Conservation (phyloP, 2,888 invertebrate species). For the Mesopsocus fuscifrons region DNA sequence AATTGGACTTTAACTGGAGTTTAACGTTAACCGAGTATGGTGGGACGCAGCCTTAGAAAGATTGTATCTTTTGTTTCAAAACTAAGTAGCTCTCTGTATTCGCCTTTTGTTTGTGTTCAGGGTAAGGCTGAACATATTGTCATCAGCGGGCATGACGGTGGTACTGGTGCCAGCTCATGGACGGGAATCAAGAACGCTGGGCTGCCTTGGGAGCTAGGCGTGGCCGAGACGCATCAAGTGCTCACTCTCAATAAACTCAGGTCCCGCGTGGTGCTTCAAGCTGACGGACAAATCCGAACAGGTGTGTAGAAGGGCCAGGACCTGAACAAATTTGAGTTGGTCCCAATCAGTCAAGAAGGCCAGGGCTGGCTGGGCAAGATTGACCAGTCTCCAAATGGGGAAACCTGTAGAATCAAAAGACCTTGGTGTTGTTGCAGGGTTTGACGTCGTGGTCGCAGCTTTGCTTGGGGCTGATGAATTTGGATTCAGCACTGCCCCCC, state of each 20-base stretch:
- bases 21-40: no score
- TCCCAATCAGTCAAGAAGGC: no score
- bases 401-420: no score
- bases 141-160: slow-evolving; percentile 97
- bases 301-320: slow-evolving; percentile 28
- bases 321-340: no score
- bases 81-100: slow-evolving; percentile 1
- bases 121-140: slow-evolving; percentile 98
- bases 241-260: slow-evolving; percentile 82
- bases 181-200: slow-evolving; percentile 98
- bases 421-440: slow-evolving; percentile 35
- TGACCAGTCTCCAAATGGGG: no score
- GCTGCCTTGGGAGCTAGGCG: slow-evolving; percentile 94
- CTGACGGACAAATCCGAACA: slow-evolving; percentile 87
- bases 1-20: no score
- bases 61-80: slow-evolving; percentile 7
- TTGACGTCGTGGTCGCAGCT: slow-evolving; percentile 91
- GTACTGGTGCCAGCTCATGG: slow-evolving; percentile 98
- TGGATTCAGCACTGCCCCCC: slow-evolving; percentile 94
- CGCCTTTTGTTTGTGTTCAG: slow-evolving; percentile 25
- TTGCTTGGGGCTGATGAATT: slow-evolving; percentile 95
- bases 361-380: no score
- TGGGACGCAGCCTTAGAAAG: no score
- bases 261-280: slow-evolving; percentile 86
- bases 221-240: slow-evolving; percentile 97